phyloP scores from a whole-genome alignment of 2,797 vertebrate species.

The Pseudocheirus occidentalis region DNA sequence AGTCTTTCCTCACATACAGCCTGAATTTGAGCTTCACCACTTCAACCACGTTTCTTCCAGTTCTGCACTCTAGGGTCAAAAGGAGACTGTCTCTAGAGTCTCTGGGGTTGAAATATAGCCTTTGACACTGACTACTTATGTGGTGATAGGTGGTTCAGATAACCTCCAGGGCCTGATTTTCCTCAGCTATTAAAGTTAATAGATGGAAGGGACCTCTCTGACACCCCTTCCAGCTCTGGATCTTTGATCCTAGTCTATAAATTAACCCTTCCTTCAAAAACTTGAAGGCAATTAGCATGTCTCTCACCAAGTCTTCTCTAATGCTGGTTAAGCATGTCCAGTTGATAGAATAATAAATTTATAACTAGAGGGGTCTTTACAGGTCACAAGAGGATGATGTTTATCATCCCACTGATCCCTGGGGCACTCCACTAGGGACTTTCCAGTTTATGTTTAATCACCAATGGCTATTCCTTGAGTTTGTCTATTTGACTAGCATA shows the following conservation, averaged over 20 bases:
- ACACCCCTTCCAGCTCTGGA: not conserved
- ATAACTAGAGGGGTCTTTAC: not conserved
- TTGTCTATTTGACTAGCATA: not conserved
- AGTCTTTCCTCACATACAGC: not conserved
- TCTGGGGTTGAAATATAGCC: too few species aligned
- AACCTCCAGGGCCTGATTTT: not conserved
- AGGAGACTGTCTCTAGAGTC: not conserved
- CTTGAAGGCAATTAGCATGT: not conserved
- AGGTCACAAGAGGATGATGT: not conserved
- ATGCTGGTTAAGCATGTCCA: not conserved
- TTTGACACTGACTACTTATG: not conserved
- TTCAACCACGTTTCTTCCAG: not conserved
- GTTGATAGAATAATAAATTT: not conserved
- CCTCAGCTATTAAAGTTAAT: not conserved
- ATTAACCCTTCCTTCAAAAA: not conserved
- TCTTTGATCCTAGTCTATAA: not conserved
- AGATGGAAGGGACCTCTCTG: not conserved
- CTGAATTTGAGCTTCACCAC: not conserved
- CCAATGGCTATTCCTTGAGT: not conserved
- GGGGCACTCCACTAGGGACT: not conserved
- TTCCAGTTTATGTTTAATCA: not conserved
- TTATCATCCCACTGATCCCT: not conserved
- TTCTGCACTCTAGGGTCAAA: not conserved
- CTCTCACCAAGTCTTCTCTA: not conserved
- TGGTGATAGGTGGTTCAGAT: not conserved